phyloP scores from a whole-genome alignment of 2,113 vertebrate species.

The Spermophilus dauricus region DNA sequence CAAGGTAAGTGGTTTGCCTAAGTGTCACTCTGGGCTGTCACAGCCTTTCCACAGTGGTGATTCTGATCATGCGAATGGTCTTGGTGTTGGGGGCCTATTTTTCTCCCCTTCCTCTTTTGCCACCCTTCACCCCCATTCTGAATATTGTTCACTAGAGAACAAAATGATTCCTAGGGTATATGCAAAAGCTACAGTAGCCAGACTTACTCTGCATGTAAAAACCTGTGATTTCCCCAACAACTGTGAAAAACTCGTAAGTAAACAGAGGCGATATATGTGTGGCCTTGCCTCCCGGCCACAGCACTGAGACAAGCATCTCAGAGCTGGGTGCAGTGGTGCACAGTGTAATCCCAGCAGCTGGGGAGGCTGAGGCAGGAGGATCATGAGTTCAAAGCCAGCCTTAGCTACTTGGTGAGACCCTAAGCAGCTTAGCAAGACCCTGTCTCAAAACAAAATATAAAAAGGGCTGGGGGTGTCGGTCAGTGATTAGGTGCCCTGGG shows the following conservation, averaged over 20 bases:
- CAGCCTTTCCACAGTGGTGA: not conserved
- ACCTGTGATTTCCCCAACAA: not conserved
- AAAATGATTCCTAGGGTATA: not conserved
- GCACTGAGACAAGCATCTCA: too few species aligned
- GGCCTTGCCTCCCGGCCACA: rapidly evolving
- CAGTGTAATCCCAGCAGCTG: too few species aligned
- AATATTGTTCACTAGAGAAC: not conserved
- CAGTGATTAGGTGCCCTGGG: too few species aligned
- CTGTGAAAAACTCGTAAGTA: not conserved
- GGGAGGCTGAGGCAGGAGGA: too few species aligned
- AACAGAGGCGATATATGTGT: rapidly evolving
- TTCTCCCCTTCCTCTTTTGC: not conserved
- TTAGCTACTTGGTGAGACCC: too few species aligned
- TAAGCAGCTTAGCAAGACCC: too few species aligned
- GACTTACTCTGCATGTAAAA: not conserved
- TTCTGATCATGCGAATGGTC: not conserved
- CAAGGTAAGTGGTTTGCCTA: not conserved
- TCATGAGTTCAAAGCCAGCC: too few species aligned
- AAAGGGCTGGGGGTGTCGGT: too few species aligned
- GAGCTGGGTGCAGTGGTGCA: too few species aligned
- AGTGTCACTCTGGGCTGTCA: not conserved
- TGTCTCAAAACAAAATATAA: too few species aligned
- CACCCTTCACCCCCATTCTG: not conserved
- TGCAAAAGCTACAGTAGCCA: not conserved
- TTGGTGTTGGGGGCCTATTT: not conserved